phyloP scores from a whole-genome alignment of 92 coral and sea anemone genomes.

The Porites rus region DNA sequence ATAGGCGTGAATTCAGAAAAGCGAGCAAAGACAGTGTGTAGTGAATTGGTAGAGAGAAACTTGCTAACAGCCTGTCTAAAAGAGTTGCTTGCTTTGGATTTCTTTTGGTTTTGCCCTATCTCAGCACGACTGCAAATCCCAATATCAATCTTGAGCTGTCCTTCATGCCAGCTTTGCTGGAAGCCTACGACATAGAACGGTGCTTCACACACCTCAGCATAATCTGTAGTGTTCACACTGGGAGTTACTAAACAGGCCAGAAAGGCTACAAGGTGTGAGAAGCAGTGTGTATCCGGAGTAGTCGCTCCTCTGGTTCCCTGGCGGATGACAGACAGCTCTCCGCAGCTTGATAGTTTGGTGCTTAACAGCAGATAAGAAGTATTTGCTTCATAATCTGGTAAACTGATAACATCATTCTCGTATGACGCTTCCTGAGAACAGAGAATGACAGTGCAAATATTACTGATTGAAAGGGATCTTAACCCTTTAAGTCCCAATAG shows the following conservation, averaged over 20 bases:
- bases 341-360: constrained; percentile 77
- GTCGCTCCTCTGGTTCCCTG: constrained; percentile 49
- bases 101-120: constrained; percentile 17
- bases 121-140: constrained; percentile 74
- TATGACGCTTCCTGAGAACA: constrained; percentile 86
- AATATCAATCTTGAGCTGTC: constrained; percentile 80
- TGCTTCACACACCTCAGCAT: constrained; percentile 66
- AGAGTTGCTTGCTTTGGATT: constrained; percentile 57
- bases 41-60: constrained; percentile 90
- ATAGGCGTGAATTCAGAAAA: constrained; percentile 59
- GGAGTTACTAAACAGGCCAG: constrained; percentile 73
- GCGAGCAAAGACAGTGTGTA: constrained; percentile 70
- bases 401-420: constrained; percentile 61
- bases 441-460: not conserved
- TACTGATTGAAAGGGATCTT: not conserved
- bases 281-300: constrained; percentile 67
- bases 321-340: constrained; percentile 70
- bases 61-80: constrained; percentile 83
- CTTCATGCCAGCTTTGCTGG: constrained; percentile 95
- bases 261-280: constrained; percentile 85
- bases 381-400: constrained; percentile 63
- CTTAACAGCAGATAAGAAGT: constrained; percentile 72
- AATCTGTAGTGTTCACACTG: constrained; percentile 58
- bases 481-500: no score
- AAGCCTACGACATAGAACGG: constrained; percentile 92